Evolutionary conservation across 1,140 invertebrate genomes (phyloP), one percentile per base, ranked within the genome.

Genomic region (Aphis gossypii): DNA sequence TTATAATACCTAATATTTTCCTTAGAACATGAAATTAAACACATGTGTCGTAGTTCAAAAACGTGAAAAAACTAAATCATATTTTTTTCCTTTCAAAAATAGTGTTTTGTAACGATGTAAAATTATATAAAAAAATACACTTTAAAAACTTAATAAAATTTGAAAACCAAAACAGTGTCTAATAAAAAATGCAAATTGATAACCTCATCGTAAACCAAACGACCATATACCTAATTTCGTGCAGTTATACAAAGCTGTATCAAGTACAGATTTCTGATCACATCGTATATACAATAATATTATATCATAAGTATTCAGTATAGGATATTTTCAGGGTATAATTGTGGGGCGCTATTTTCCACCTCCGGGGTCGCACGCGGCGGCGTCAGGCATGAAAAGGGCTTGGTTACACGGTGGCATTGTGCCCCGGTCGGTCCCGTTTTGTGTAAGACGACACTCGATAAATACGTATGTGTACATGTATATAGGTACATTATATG

Each of bases 371-470:
- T 89, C 88, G 51, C 21, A 56, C 3, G 23, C 21, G 56, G 88
- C 88, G 54, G 35, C 8, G 54, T 54, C 54, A 38, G 23, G 60
- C 20, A 60, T 30, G 35, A 68, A 89, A 89, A 90, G 89, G 89
- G 89, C 89, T 90, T 90, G 25, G 89, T 90, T 90, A 90, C 89
- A 60, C 9, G 35, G 25, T 21, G 48, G 11, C 54, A 90, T 90
- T 90, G 89, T 90, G 38, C 25, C 5, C 4, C 51, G 35, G n/a
- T 89, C 89, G 89, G 25, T 90, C 41, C 56, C 89, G 89, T 90
- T 90, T 44, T 30, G 56, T 90, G 89, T 90, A 90, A 90, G 89
- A 90, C 89, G 89, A 90, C 89, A 90, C 89, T 90, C 89, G 38
- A 90, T 90, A 90, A 90, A 90, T 90, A 90, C 48, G 20, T 38